These are phyloP conservation scores for Pomatostomus ruficeps DNA, from an alignment of 2,113 vertebrate genomes.

Conservation along the genomic window DNA sequence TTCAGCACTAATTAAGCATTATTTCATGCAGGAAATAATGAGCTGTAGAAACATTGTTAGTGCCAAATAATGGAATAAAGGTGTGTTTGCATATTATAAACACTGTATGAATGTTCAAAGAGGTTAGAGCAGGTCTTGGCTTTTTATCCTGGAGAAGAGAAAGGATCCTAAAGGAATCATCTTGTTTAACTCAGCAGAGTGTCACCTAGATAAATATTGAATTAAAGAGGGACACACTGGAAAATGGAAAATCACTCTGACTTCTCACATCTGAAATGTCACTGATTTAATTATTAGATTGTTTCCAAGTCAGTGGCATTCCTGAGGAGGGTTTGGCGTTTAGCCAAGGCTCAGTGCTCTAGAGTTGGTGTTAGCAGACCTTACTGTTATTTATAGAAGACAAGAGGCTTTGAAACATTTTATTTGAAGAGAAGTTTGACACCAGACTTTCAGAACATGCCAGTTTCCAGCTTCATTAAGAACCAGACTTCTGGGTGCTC, in stretches of 20 bases:
- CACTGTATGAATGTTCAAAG: conserved; percentile 9
- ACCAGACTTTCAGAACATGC: neutral
- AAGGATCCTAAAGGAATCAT: neutral
- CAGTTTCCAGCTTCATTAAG: neutral
- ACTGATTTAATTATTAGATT: conserved; percentile 40
- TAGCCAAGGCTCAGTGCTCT: neutral
- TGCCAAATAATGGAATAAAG: conserved; percentile 61
- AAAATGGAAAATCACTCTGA: conserved; percentile 14
- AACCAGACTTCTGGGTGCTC: neutral
- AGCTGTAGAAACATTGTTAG: conserved; percentile 60
- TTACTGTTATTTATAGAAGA: neutral
- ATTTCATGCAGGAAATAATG: conserved; percentile 69
- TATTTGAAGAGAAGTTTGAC: neutral
- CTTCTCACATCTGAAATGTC: conserved; percentile 42
- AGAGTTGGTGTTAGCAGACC: neutral
- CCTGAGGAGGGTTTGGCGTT: neutral
- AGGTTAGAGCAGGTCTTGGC: conserved; percentile 36
- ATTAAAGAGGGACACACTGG: neutral
- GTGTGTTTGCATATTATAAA: conserved; percentile 53
- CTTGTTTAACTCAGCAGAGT: neutral
- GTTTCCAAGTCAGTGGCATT: conserved; percentile 4
- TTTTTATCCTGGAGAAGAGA: neutral
- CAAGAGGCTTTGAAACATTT: neutral
- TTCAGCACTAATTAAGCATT: conserved; percentile 61
- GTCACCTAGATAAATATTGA: conserved; percentile 35